Conservation (phyloP, 2,888 invertebrate species). For the Saturnia japonica region DNA sequence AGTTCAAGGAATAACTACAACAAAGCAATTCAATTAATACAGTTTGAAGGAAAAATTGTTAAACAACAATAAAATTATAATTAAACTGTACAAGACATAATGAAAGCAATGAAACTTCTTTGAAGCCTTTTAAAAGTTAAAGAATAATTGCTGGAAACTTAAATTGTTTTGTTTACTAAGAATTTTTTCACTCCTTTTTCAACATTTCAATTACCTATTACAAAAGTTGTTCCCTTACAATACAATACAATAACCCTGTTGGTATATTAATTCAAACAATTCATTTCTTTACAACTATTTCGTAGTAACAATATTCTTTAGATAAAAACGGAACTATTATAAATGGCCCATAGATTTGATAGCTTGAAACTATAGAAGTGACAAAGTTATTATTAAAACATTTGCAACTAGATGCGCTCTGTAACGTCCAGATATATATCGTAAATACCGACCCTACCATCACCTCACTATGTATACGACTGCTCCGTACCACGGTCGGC, state of each 20-base stretch:
- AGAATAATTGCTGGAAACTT: neutral
- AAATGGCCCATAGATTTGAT: no score
- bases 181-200: neutral
- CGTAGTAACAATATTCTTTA: no score
- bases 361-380: no score
- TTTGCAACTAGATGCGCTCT: no score
- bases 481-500: no score
- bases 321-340: no score
- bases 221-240: neutral
- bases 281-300: no score
- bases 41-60: neutral
- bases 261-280: no score
- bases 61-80: neutral
- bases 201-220: neutral
- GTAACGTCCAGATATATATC: no score
- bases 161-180: conserved; percentile 1
- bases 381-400: no score
- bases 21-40: neutral
- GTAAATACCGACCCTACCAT: no score
- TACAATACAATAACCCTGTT: neutral
- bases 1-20: neutral
- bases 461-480: no score
- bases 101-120: neutral
- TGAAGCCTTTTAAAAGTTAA: neutral
- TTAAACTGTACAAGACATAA: neutral